Base-by-base conservation (phyloP, 2,113 vertebrate genomes). In the Odontesthes bonariensis region DNA sequence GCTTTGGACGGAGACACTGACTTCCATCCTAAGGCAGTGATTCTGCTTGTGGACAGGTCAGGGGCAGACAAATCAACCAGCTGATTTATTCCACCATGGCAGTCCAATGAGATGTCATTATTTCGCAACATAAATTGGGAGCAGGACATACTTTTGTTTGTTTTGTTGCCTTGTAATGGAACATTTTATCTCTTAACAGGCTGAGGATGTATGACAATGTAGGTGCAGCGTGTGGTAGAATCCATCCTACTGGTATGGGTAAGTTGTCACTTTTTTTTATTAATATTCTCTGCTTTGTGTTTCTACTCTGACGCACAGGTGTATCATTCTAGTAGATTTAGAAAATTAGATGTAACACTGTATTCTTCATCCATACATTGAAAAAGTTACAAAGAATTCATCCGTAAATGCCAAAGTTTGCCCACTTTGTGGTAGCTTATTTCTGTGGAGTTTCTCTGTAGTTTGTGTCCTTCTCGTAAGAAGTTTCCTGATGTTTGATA, bases 161-260 rank as follows among this genome's bases (percentile, higher is more conserved):
- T 56, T 38, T 20, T 54, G 20, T 31, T 35, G 3, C 8, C 63
- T 56, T 8, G 23, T 73, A 55, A 38, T 44, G 55, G 5, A 56
- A 46, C 7, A 17, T 38, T 20, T 6, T 60, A 19, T 61, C 32
- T 13, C 46, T 66, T 49, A 27, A 62, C 82, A 91, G 95, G 59
- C 90, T 96, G 63, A 91, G 93, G 72, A 94, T 94, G 93, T 95
- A 95, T 73, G 74, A 79, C 0, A 92, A 85, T 38, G 95, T 96
- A 12, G 95, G 95, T 17, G 95, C 95, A 47, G 95, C 95, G 14
- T 96, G 95, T 85, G 95, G 95, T 64, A 92, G 95, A 82, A 96
- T 96, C 68, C 95, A 96, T 77, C 95, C 95, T 2, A 96, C 95
- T 51, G 95, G 95, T 73, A 95, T 94, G 93, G 95, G 95, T 95